Percentiles rank a stretch among this genome's conserved stretches.
These are phyloP conservation scores for Pegoplata infirma DNA, from an alignment of 2,888 invertebrate species.

Conservation along the genomic window DNA sequence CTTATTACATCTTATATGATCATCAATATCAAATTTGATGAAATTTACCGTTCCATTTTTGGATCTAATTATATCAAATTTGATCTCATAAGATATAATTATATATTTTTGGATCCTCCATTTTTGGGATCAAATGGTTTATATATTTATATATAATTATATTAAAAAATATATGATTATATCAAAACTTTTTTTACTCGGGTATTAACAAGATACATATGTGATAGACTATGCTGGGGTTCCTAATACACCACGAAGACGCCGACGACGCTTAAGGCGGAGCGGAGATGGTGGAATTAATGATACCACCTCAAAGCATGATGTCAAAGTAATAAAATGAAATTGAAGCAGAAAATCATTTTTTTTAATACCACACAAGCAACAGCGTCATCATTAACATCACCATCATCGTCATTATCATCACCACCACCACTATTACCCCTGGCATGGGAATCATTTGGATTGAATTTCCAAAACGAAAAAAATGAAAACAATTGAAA, in stretches of 20 bases:
- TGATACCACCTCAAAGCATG: constrained; percentile 33
- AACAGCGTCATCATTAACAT: not conserved
- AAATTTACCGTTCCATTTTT: too few species aligned
- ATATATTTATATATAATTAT: too few species aligned
- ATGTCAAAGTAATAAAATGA: not conserved
- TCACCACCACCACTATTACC: not conserved
- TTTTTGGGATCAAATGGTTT: too few species aligned
- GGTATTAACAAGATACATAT: too few species aligned
- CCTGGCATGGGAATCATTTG: constrained; percentile 7
- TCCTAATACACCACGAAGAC: not conserved
- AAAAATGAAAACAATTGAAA: constrained; percentile 63
- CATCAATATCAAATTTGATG: too few species aligned
- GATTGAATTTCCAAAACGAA: constrained; percentile 32
- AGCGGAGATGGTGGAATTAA: not conserved
- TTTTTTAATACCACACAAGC: not conserved
- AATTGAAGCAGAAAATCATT: not conserved
- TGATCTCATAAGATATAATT: too few species aligned
- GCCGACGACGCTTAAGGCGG: not conserved
- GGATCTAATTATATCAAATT: too few species aligned
- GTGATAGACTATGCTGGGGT: not conserved
- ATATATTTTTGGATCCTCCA: too few species aligned
- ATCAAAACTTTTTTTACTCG: too few species aligned
- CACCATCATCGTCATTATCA: not conserved
- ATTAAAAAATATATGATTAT: too few species aligned
- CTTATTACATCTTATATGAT: too few species aligned